These are phyloP conservation scores for Himalopsyche kuldschensis DNA, from an alignment of 2,888 invertebrate species.

Conservation along the genomic window DNA sequence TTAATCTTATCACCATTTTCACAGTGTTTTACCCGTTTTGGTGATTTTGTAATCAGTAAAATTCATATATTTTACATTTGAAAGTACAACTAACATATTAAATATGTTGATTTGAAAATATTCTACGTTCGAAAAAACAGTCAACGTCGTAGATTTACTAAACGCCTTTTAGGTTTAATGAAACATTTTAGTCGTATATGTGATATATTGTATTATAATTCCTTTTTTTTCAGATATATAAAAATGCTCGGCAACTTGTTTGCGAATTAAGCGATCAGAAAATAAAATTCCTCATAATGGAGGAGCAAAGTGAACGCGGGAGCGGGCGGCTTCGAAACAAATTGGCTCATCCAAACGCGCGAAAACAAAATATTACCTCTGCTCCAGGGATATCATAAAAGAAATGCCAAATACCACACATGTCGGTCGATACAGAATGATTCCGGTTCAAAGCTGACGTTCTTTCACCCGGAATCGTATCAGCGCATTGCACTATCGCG, in stretches of 20 bases:
- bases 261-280: not conserved
- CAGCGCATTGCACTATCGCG: not conserved
- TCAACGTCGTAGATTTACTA: no score
- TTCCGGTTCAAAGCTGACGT: not conserved
- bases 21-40: no score
- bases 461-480: not conserved
- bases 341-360: not conserved
- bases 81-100: no score
- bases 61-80: no score
- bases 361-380: not conserved
- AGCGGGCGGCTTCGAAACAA: not conserved
- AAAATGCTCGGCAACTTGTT: not conserved
- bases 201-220: no score
- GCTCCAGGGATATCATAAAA: not conserved
- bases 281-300: not conserved
- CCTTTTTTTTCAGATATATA: no score
- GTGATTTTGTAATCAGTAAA: no score
- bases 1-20: no score
- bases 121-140: no score
- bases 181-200: no score
- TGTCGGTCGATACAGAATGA: not conserved
- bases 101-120: no score
- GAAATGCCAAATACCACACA: not conserved
- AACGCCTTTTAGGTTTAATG: no score
- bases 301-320: not conserved